phyloP scores from a whole-genome alignment of 2,888 invertebrate species.

The Mesodorylaimus sp. region DNA sequence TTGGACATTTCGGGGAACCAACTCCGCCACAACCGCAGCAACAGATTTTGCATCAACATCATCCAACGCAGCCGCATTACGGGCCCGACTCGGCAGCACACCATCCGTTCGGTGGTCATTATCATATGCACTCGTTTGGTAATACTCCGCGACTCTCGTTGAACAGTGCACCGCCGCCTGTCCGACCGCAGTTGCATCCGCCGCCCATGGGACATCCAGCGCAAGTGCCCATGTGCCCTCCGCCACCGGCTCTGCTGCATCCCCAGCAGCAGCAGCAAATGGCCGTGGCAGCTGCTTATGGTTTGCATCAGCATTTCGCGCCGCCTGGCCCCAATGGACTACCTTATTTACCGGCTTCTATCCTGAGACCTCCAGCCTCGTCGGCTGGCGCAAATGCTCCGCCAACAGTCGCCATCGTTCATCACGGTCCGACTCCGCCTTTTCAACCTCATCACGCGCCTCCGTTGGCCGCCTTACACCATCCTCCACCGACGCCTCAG shows the following conservation, averaged over 20 bases:
- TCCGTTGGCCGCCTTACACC: not conserved
- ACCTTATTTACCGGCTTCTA: too few relatives aligned
- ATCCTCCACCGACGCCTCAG: not conserved
- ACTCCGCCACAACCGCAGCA: too few relatives aligned
- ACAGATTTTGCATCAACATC: constrained; percentile 13
- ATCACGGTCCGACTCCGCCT: too few relatives aligned
- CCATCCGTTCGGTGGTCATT: not conserved
- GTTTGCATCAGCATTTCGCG: not conserved
- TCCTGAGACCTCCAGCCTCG: not conserved
- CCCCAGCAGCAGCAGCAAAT: constrained; percentile 19
- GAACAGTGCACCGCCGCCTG: not conserved
- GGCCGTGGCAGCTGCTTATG: constrained; percentile 1
- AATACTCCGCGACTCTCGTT: not conserved
- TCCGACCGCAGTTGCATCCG: constrained; percentile 31
- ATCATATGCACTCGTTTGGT: not conserved
- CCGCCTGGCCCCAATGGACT: too few relatives aligned
- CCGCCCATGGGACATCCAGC: constrained; percentile 21
- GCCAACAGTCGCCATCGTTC: too few relatives aligned
- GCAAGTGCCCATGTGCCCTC: constrained; percentile 18
- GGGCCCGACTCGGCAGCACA: not conserved
- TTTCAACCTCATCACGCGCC: too few relatives aligned
- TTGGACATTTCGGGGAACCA: too few relatives aligned
- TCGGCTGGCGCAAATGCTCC: not conserved
- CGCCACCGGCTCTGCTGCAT: constrained; percentile 14
- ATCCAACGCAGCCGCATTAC: constrained; percentile 2